Base-by-base conservation (phyloP, 1,140 invertebrate genomes). In the Drosophila elegans region DNA sequence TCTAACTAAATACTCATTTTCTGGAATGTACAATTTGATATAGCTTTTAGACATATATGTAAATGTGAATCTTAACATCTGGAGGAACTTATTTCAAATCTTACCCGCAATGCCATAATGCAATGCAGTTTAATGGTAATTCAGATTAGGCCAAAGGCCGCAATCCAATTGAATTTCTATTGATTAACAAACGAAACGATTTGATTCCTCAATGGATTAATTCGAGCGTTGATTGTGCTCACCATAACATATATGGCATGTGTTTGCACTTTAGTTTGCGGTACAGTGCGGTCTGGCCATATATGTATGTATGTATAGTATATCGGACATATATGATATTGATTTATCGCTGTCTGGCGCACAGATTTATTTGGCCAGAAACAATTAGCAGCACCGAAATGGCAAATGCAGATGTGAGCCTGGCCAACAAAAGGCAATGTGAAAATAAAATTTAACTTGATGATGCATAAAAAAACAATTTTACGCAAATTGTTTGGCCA, bases 401-500 rank as follows among this genome's bases (percentile, higher is more conserved):
- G 53, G 52, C 21, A 48, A 51, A 38, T 62, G 25, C 32, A 52
- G 41, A 52, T 21, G 34, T 36, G 32, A 11, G 59, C 1, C 45
- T 61, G 54, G 39, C 13, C 9, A 57, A 34, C 32, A 27, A 67
- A 42, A 45, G 29, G 32, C 38, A 38, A 13, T 48, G 51, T 32
- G 13, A 42, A 57, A 74, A 64, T 52, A 38, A 74, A 66, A 75
- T 44, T 64, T 54, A 57, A 56, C 39, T 75, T 75, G 73, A 75
- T 74, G 73, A 75, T 75, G 73, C 71, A 75, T 75, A 68, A 64
- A 74, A 75, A 75, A 75, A n/a, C 73, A 74, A 75, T 74, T 75
- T 64, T 41, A 56, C 34, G 51, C 59, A 74, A 74, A 74, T 12
- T 72, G 41, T 42, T 38, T 44, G 64, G 11, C 25, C 34, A n/a